phyloP scores from a whole-genome alignment of 2,113 vertebrate species.

The Malurus cyaneus region DNA sequence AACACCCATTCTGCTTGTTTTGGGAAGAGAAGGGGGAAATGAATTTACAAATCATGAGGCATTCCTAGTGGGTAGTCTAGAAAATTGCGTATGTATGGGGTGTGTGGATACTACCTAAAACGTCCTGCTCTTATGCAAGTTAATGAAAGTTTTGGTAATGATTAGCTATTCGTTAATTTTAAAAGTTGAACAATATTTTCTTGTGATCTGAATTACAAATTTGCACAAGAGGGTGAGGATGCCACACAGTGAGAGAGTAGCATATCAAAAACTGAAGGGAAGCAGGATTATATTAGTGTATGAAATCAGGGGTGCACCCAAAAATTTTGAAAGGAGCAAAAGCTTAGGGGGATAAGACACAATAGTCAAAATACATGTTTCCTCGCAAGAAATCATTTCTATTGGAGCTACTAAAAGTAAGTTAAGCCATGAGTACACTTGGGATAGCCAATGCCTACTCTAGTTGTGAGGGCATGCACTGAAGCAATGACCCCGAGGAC shows the following conservation, averaged over 20 bases:
- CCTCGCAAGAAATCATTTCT: neutral
- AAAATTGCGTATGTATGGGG: neutral
- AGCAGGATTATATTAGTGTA: neutral
- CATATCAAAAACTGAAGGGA: neutral
- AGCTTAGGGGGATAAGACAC: neutral
- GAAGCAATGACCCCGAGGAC: rapidly evolving
- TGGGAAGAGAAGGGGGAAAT: neutral
- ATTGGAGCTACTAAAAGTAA: neutral
- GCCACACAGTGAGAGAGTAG: neutral
- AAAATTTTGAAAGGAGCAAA: neutral
- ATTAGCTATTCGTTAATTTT: neutral
- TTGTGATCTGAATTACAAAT: neutral
- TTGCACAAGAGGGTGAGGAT: neutral
- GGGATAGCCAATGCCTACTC: neutral
- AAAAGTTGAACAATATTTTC: neutral
- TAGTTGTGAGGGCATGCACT: neutral
- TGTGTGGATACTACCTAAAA: neutral
- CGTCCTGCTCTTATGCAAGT: neutral
- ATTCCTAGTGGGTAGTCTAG: neutral
- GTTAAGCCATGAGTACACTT: neutral
- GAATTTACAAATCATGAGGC: neutral
- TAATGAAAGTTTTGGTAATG: neutral
- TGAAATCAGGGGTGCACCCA: neutral
- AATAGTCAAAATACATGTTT: neutral
- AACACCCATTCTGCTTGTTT: neutral